A percentile compares a stretch with the other conserved stretches of the same genome.
These are phyloP conservation scores for Apocheima hispidaria DNA, from an alignment of 2,888 invertebrate genomes.

Conservation along the genomic window DNA sequence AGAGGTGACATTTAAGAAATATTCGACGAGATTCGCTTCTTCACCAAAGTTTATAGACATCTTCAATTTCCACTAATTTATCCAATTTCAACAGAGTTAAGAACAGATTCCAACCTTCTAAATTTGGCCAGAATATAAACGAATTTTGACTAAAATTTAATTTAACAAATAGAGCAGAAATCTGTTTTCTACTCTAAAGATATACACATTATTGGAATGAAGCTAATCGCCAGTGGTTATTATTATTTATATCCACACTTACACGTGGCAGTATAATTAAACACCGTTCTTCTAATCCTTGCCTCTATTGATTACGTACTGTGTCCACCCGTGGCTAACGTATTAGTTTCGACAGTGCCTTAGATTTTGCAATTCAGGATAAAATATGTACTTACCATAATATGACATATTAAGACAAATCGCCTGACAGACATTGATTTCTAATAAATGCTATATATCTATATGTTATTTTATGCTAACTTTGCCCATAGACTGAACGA, in stretches of 20 bases:
- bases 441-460: no score
- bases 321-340: constrained; percentile 29
- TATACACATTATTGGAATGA: neutral
- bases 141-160: no score
- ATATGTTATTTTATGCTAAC: no score
- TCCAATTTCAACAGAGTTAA: neutral
- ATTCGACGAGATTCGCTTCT: neutral
- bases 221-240: constrained; percentile 21
- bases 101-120: neutral
- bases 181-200: neutral
- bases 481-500: no score
- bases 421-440: no score
- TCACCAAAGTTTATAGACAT: neutral
- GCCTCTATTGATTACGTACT: constrained; percentile 41
- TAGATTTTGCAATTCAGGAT: neutral
- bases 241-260: constrained; percentile 35
- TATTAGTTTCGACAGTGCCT: constrained; percentile 6
- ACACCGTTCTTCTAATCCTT: constrained; percentile 38
- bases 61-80: neutral
- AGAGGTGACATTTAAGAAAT: neutral
- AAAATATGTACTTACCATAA: no score
- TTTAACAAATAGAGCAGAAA: no score
- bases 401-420: no score
- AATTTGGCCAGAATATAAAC: no score
- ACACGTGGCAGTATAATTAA: constrained; percentile 40